phyloP scores from a whole-genome alignment of 1,140 invertebrate genomes.

The Ceratina calcarata region DNA sequence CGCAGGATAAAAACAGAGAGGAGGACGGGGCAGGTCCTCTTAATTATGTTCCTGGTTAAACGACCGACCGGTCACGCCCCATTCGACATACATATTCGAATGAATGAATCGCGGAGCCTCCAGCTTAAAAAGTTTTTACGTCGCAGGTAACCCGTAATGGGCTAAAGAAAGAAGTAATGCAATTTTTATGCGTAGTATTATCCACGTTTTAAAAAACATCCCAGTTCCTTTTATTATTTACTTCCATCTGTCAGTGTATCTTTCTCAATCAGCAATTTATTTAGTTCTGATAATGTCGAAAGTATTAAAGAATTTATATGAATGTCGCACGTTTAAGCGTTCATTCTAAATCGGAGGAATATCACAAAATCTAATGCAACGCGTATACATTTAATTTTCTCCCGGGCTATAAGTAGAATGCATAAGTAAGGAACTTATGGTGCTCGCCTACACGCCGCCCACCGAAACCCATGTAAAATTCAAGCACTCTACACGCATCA shows the following conservation, averaged over 20 bases:
- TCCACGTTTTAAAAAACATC: no score
- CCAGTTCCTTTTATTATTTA: no score
- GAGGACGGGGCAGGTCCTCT: slow-evolving; percentile 40
- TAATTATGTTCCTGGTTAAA: slow-evolving; percentile 66
- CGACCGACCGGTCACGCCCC: slow-evolving; percentile 57
- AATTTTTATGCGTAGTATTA: no score
- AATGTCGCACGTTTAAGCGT: no score
- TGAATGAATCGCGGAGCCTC: slow-evolving; percentile 4
- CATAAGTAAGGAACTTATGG: slow-evolving; percentile 63
- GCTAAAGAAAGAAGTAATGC: no score
- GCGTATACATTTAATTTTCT: slow-evolving; percentile 57
- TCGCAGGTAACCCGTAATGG: no score
- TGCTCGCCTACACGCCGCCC: slow-evolving; percentile 65
- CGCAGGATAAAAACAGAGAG: slow-evolving; percentile 36
- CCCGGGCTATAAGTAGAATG: slow-evolving; percentile 59
- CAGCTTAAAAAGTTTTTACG: slow-evolving; percentile 7
- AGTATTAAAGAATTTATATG: no score
- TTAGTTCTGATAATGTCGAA: neutral
- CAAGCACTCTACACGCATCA: slow-evolving; percentile 59
- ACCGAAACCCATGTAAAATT: slow-evolving; percentile 60
- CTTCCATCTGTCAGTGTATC: no score
- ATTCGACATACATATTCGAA: slow-evolving; percentile 40
- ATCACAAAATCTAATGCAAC: slow-evolving; percentile 28
- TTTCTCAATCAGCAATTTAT: neutral
- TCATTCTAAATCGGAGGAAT: no score